Evolutionary conservation across 2,888 invertebrate genomes (phyloP), one percentile per base, ranked within the genome.

Genomic region (Lasioglossum vierecki): DNA sequence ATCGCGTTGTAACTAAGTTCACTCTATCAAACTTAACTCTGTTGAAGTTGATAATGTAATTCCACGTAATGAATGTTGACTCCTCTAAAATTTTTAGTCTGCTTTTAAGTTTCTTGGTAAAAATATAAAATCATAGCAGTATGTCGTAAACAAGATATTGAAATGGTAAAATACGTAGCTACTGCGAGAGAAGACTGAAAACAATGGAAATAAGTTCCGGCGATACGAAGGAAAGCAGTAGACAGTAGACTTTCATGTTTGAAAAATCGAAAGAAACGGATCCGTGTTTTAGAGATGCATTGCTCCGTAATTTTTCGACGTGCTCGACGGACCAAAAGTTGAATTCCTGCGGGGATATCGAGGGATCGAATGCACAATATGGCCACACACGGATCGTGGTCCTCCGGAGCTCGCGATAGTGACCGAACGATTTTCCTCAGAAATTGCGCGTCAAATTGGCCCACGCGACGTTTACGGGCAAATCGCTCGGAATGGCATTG

Each of bases 401-500:
- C 79, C 82, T 88, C 46, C 79, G 74, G 57, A 30, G 44, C 63
- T 82, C 77, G 82, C 84, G 87, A 80, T 79, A 91, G 90, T 94
- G 93, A 93, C 93, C 94, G 93, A 92, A 90, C 94, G 93, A 94
- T 95, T 94, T 94, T 94, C 94, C 90, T 88, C 93, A 94, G 94
- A 94, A 95, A 95, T 95, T 94, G 92, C 92, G 93, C 94, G 94
- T 91, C 91, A 94, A 94, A 95, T 95, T 93, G 94, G 92, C 88
- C 91, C 88, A 84, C 75, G 89, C 91, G 91, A 90, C 94, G 91
- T 93, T 94, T 93, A 91, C 89, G 90, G 88, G 88, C 90, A 94
- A 95, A 95, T 95, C 93, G 94, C 89, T 94, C 85, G 95, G 95
- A 94, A 95, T 79, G 88, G 90, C 92, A 95, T 95, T 95, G 95